Percentiles rank a stretch among this genome's conserved stretches.
These are phyloP conservation scores for Psilopsiagon aurifrons DNA, from an alignment of 2,113 vertebrate genomes.

Conservation along the genomic window DNA sequence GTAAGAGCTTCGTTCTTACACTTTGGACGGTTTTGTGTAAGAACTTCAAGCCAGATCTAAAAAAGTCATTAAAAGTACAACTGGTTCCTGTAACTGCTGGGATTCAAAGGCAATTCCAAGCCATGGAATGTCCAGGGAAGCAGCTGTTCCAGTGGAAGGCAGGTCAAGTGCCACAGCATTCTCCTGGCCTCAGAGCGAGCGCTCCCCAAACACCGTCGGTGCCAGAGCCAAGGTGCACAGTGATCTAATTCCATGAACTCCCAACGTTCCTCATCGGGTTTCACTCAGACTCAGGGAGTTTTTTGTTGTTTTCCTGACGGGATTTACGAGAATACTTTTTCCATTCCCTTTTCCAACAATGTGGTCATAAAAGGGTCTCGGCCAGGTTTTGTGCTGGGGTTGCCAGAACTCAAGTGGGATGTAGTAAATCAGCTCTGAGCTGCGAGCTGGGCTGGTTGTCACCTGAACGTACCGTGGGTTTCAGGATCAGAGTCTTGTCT, in stretches of 20 bases:
- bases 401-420: neutral
- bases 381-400: neutral
- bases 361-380: neutral
- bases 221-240: neutral
- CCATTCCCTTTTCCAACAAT: neutral
- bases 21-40: neutral
- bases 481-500: fast-evolving
- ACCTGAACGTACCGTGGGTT: fast-evolving
- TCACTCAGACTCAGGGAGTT: neutral
- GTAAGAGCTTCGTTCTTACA: neutral
- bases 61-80: fast-evolving
- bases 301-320: neutral
- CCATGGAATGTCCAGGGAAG: fast-evolving
- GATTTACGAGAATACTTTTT: conserved; percentile 6
- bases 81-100: fast-evolving
- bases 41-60: neutral
- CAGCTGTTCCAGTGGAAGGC: neutral
- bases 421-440: neutral
- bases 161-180: fast-evolving
- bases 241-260: neutral
- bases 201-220: fast-evolving
- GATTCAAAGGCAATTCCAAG: neutral
- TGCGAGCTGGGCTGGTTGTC: neutral
- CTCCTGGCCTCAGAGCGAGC: neutral
- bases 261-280: neutral